Base-by-base conservation (phyloP, 1,140 invertebrate genomes). In the Drosophila obscura region DNA sequence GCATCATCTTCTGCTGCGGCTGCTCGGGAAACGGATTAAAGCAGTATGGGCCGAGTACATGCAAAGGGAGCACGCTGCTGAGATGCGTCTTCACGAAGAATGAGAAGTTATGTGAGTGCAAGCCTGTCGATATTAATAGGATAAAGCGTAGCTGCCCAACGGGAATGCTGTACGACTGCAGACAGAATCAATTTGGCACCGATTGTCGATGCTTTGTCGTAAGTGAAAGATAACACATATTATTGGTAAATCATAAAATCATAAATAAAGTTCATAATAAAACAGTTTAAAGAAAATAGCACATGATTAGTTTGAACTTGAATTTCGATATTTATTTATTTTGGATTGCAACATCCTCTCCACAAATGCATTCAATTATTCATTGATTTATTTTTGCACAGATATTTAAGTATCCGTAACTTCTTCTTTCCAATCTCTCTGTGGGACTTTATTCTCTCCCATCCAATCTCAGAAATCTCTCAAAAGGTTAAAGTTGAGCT, bases 401-500 rank as follows among this genome's bases (percentile, higher is more conserved):
- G 11, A 39, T 3, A 39, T 55, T 66, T 9, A 55, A 67, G 48
- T 67, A 68, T 19, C 13, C 11, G 13, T 7, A 13, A 26, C 39
- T 39, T 39, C 24, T 39, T 46, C 2, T 35, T 5, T 16, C 6
- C 3, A 11, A 19, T 31, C 9, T 69, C n/a, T 45, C 35, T 15
- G 31, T 19, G n/a, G 35, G 15, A 5, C 0, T 19, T 26, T 39
- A 22, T 31, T 49, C 15, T 16, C 8, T 8, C 5, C 5, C 31
- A 6, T 11, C 15, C 24, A n/a, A 41, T 22, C 62, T 16, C 50
- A 43, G 35, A 19, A 19, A 68, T 24, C 15, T 35, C 41, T 50
- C 16, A 19, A 26, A 71, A 62, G 48, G 55, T 44, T 43, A 58
- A 55, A 73, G 59, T 51, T 58, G 24, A 16, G 49, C 39, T 13